These are phyloP conservation scores for Morinoia aosen DNA, from an alignment of 2,888 invertebrate species.

Conservation along the genomic window DNA sequence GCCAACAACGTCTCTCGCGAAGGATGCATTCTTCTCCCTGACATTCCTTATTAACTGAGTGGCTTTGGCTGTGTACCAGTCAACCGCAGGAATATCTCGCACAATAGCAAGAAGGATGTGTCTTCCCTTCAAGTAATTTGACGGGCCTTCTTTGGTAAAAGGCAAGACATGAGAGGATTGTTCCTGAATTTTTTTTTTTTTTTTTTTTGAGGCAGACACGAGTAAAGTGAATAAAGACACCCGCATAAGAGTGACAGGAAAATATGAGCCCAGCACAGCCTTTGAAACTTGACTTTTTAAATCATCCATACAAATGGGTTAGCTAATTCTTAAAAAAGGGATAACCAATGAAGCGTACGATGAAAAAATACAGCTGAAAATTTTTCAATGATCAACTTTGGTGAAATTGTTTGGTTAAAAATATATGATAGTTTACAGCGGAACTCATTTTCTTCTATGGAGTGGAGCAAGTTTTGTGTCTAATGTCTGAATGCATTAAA, in stretches of 20 bases:
- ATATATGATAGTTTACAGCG: too few relatives aligned
- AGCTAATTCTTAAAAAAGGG: neutral
- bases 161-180: neutral
- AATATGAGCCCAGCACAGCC: neutral
- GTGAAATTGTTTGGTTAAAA: too few relatives aligned
- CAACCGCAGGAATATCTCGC: neutral
- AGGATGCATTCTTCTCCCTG: neutral
- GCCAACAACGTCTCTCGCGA: neutral
- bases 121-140: constrained; percentile 28
- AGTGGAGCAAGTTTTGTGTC: neutral
- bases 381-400: too few relatives aligned
- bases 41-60: neutral
- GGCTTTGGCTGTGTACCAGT: constrained; percentile 7
- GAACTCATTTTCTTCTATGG: neutral
- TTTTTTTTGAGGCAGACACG: neutral
- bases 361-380: neutral
- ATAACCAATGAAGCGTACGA: neutral
- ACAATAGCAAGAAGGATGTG: constrained; percentile 30
- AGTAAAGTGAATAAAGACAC: constrained; percentile 12
- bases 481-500: too few relatives aligned
- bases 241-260: neutral
- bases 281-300: neutral
- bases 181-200: neutral
- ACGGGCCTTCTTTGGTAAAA: neutral
- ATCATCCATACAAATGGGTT: neutral